These are phyloP conservation scores for Holcopasites calliopsidis DNA, from an alignment of 1,140 invertebrate genomes.

Conservation along the genomic window DNA sequence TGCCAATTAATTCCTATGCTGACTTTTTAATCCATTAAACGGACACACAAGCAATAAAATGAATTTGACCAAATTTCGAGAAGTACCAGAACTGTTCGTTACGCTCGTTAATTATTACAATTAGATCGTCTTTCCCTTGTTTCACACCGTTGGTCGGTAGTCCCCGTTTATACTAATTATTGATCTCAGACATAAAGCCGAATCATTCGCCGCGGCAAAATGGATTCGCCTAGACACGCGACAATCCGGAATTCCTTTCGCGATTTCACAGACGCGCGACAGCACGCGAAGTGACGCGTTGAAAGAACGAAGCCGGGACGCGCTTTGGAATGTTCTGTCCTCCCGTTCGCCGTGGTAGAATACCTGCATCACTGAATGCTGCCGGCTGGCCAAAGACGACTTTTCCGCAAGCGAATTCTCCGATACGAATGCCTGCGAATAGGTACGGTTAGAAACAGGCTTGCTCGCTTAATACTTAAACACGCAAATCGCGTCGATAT, in stretches of 20 bases:
- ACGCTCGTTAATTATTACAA: too few species aligned
- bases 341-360: constrained; percentile 29
- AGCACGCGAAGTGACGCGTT: constrained; percentile 36
- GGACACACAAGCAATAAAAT: too few species aligned
- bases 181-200: background rate
- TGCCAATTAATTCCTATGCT: too few species aligned
- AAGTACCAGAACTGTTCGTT: too few species aligned
- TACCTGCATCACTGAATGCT: constrained; percentile 42
- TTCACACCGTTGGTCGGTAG: background rate
- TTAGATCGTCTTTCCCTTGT: too few species aligned
- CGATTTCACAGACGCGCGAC: constrained; percentile 54
- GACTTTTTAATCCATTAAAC: too few species aligned
- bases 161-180: background rate
- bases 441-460: constrained; percentile 12
- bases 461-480: constrained; percentile 49
- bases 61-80: too few species aligned
- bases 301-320: constrained; percentile 23
- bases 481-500: constrained; percentile 21
- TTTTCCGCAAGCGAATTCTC: constrained; percentile 55
- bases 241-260: constrained; percentile 28
- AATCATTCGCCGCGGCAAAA: background rate
- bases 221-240: constrained; percentile 21
- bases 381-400: constrained; percentile 46
- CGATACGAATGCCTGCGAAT: constrained; percentile 56
- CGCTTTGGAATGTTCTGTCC: constrained; percentile 51